Evolutionary conservation across 1,140 invertebrate genomes (phyloP).

Genomic region (Dryas iulia): DNA sequence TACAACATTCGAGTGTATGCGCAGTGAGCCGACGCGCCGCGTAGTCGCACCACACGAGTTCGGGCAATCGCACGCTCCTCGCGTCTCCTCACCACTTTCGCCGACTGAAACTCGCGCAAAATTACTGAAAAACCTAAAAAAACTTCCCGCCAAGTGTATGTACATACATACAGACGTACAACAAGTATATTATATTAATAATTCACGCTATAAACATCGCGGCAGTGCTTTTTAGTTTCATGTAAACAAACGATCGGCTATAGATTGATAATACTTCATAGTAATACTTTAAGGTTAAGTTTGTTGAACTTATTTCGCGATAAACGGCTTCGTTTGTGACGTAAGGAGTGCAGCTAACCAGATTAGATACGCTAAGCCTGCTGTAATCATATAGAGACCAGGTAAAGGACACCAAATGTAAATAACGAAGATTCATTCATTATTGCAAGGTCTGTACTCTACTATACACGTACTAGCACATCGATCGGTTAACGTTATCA

Average conservation of each 20-base stretch:
- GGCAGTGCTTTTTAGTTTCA: conserved; percentile 33
- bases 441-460: conserved; percentile 40
- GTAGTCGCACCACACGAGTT: conserved; percentile 45
- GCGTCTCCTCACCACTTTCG: conserved; percentile 30
- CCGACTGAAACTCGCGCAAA: conserved; percentile 40
- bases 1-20: conserved; percentile 32
- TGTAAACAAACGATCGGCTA: conserved; percentile 35
- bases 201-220: not conserved
- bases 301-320: conserved; percentile 72
- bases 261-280: conserved; percentile 36
- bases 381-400: conserved; percentile 46
- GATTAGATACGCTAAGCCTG: conserved; percentile 63
- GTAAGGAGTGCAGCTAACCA: conserved; percentile 66
- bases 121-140: conserved; percentile 38
- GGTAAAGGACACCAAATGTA: conserved; percentile 48
- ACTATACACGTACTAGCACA: too few relatives aligned
- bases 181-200: not conserved
- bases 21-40: conserved; percentile 55
- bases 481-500: conserved; percentile 47
- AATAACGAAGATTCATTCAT: conserved; percentile 48
- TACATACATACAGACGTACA: not conserved
- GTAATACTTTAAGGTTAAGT: conserved; percentile 51
- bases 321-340: conserved; percentile 56
- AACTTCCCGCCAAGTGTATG: conserved; percentile 17
- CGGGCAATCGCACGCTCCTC: conserved; percentile 44